Evolutionary conservation across 1,140 invertebrate genomes (phyloP), one percentile per base, ranked within the genome.

Genomic region (Cheumatopsyche charites): DNA sequence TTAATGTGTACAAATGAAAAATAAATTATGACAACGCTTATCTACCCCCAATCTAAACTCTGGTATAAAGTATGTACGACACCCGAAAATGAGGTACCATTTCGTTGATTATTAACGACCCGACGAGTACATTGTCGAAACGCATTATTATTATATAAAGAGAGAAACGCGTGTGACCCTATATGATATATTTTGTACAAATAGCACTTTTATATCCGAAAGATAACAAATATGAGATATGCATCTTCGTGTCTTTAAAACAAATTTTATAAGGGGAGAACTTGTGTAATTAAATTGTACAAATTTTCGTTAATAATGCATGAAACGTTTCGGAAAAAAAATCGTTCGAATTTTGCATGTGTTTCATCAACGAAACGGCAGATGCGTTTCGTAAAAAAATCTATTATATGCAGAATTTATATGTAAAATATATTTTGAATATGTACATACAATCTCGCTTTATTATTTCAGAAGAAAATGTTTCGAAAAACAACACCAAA

Each of bases 1-100:
- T 58, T 58, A 58, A 58, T 58, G 55, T 58, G 55, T 58, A 58
- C 55, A 58, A 58, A 58, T 58, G 55, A 58, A 25, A 26, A 25
- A 58, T 58, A 58, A 58, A 58, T 58, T 58, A 58, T 58, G 55
- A 58, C 55, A 26, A 11, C 7, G 4, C 17, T 26, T 58, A 58
- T 58, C 55, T 58, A 25, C 23, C 55, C 12, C 13, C 15, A n/a
- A 12, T n/a, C 55, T 26, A 58, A 36, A 13, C 55, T 58, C 11
- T 58, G 25, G 11, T 47, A 47, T 47, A 26, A 25, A 17, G 55
- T 36, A 36, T 9, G 23, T 23, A 58, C 55, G 55, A 12, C 19
- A 26, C 21, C 19, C 29, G 9, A 58, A 58, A 58, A 52, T 52
- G 23, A 58, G 55, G 25, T 58, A 26, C 55, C 55, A 58, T 58